Conservation (phyloP, 2,113 vertebrate genomes). For the Stercorarius parasiticus region DNA sequence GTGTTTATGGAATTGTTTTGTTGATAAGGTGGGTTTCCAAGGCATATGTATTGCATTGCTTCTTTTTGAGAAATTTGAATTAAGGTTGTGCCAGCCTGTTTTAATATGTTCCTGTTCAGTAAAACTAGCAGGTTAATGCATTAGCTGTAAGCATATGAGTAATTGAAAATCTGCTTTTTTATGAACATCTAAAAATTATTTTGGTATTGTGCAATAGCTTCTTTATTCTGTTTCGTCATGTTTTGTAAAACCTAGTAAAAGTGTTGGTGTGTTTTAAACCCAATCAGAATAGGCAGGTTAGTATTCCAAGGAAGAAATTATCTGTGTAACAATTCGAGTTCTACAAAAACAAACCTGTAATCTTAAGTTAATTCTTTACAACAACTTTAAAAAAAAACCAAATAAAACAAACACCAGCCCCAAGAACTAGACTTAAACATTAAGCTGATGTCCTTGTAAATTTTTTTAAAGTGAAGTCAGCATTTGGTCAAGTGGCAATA, state of each 20-base stretch:
- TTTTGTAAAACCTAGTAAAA: neutral
- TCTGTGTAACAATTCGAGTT: neutral
- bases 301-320: neutral
- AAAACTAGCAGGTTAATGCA: neutral
- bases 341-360: neutral
- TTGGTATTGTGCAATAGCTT: neutral
- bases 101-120: neutral
- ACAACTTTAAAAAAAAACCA: neutral
- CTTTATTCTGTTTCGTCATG: neutral
- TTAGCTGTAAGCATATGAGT: neutral
- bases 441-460: neutral
- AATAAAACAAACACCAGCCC: neutral
- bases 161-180: neutral
- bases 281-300: neutral
- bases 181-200: neutral
- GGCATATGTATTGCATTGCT: neutral
- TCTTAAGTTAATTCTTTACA: neutral
- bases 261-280: neutral
- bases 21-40: neutral
- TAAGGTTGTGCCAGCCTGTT: neutral
- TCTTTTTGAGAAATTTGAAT: neutral
- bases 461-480: neutral
- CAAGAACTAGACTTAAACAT: neutral
- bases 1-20: neutral
- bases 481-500: neutral